A percentile compares a stretch with the other conserved stretches of the same genome.
These are phyloP conservation scores for Amphipyra tragopoginis DNA, from an alignment of 2,888 invertebrate species.

Conservation along the genomic window DNA sequence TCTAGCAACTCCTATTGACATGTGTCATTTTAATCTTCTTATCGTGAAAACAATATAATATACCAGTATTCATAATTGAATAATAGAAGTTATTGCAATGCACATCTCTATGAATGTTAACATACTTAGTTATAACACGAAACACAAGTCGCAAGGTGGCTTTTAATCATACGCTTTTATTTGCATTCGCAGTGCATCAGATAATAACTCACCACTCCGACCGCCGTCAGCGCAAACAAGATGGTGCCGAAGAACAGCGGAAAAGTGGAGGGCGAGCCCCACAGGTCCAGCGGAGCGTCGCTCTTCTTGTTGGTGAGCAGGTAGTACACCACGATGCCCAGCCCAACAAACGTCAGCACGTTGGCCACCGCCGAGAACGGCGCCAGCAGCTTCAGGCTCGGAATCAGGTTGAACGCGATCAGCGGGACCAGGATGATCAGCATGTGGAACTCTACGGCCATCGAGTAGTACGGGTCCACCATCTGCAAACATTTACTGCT, in stretches of 20 bases:
- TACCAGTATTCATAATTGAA: too few species aligned
- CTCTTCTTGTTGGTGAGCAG: slow-evolving; percentile 85
- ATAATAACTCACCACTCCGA: slow-evolving; percentile 92
- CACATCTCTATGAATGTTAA: too few species aligned
- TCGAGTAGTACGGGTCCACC: slow-evolving; percentile 58
- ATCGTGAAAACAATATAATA: too few species aligned
- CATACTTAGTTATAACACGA: too few species aligned
- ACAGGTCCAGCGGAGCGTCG: slow-evolving; percentile 78
- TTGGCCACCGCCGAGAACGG: slow-evolving; percentile 96
- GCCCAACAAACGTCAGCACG: slow-evolving; percentile 93
- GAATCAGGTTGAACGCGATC: slow-evolving; percentile 92
- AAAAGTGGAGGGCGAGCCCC: slow-evolving; percentile 80
- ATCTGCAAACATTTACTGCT: slow-evolving; percentile 42
- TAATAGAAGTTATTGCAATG: too few species aligned
- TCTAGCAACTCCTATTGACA: too few species aligned
- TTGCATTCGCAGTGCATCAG: neutral
- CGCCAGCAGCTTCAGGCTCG: slow-evolving; percentile 94
- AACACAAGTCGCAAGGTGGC: too few species aligned
- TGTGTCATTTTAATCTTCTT: too few species aligned
- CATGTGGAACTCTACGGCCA: slow-evolving; percentile 91
- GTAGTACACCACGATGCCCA: slow-evolving; percentile 93
- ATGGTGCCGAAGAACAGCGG: slow-evolving; percentile 93
- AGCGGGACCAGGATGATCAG: slow-evolving; percentile 92
- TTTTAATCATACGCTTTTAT: too few species aligned
- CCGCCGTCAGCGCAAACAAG: slow-evolving; percentile 96